Evolutionary conservation across 2,797 vertebrate species (phyloP), one percentile per base, ranked within the genome.

Genomic region (Lutjanus campechanus): DNA sequence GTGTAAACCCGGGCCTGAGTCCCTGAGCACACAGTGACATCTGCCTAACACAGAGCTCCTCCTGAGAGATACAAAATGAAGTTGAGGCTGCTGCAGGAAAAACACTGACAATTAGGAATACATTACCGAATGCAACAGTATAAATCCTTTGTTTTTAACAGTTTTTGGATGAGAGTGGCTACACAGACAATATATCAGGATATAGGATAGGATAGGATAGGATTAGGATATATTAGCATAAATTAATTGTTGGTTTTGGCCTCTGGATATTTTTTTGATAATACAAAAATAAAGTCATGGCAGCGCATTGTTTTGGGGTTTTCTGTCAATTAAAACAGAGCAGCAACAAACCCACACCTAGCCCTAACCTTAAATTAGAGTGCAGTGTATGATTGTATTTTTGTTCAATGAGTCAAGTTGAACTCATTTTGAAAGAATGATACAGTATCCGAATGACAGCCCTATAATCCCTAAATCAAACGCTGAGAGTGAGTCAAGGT

Each of bases 391-490:
- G 3, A 29, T 9, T 50, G 0, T 56, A 56, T 69, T 79, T 5
- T 29, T 59, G 11, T 61, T 60, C 7, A 49, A 10, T 61, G 22
- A 11, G 46, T 73, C 63, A 69, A 51, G 60, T 43, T 51, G 8
- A 9, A 62, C 50, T 76, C 7, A 56, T 82, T 75, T 12, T 55
- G 6, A 68, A 56, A 29, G 13, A 43, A n/a, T 76, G 63, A 65
- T 36, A 36, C 29, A 47, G 46, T 36, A 9, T 2, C 13, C 69
- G n/a, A 19, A 64, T 58, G 58, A 80, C 63, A 46, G 62, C 11
- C 56, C 75, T 72, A 77, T 68, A 76, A 64, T 60, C 53, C 25
- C 44, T 65, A 73, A 66, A 83, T 68, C 64, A 73, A 44, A 70
- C 0, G 3, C 47, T 25, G 22, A 15, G 67, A 46, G 46, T 82